These are phyloP conservation scores for Drosophila phalerata DNA, from an alignment of 2,888 invertebrate species.

Conservation along the genomic window DNA sequence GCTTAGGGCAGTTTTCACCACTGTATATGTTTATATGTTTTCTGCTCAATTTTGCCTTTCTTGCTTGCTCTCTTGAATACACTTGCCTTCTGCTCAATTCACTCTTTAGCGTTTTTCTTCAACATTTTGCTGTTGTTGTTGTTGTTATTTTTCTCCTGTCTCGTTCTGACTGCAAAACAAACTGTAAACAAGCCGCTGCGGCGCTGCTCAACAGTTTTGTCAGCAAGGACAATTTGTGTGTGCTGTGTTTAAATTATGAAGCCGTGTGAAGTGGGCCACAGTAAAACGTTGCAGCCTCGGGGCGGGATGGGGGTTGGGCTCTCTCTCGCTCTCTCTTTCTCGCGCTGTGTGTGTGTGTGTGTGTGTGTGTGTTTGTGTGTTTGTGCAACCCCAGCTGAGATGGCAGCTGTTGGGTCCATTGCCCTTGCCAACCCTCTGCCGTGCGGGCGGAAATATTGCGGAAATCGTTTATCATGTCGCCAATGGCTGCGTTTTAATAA, in stretches of 20 bases:
- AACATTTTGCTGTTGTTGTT: constrained; percentile 14
- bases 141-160: constrained; percentile 2
- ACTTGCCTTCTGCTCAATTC: constrained; percentile 23
- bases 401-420: constrained; percentile 59
- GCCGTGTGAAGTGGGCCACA: constrained; percentile 63
- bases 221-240: constrained; percentile 67
- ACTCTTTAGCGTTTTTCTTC: constrained; percentile 16
- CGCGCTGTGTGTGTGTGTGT: constrained; percentile 8
- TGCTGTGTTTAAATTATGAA: constrained; percentile 62
- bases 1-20: neutral
- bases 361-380: constrained; percentile 18
- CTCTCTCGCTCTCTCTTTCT: neutral
- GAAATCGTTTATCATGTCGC: constrained; percentile 82
- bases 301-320: constrained; percentile 7
- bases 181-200: constrained; percentile 53
- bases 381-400: constrained; percentile 44
- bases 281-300: constrained; percentile 50
- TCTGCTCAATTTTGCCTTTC: constrained; percentile 5
- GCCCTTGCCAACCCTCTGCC: constrained; percentile 50
- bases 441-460: constrained; percentile 74
- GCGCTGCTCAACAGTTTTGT: constrained; percentile 35
- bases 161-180: constrained; percentile 34
- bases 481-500: constrained; percentile 80
- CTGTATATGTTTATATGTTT: constrained; percentile 6
- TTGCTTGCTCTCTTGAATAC: neutral